Evolutionary conservation across 2,113 vertebrate species (phyloP).

Genomic region (Abramis brama): DNA sequence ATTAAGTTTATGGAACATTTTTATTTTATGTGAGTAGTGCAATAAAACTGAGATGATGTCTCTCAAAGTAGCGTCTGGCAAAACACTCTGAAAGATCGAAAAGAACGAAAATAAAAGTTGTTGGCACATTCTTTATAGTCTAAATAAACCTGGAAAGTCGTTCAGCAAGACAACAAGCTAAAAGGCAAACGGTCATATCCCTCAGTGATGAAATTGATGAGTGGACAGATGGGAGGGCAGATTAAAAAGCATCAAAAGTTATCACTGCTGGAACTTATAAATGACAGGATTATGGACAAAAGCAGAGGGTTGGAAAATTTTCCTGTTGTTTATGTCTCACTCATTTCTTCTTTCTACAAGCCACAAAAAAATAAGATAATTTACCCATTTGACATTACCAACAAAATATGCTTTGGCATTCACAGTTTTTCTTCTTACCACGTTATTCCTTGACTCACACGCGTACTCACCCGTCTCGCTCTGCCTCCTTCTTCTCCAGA

Average conservation of each 20-base stretch:
- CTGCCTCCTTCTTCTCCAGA: constrained; percentile 88
- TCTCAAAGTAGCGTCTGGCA: not conserved
- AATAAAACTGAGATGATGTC: not conserved
- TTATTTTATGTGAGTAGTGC: not conserved
- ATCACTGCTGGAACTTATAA: constrained; percentile 4
- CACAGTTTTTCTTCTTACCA: not conserved
- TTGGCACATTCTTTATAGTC: not conserved
- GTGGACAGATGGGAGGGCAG: constrained; percentile 30
- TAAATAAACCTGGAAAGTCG: not conserved
- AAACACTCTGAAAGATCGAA: not conserved
- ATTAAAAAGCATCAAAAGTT: not conserved
- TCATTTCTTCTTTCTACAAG: constrained; percentile 10
- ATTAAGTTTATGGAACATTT: not conserved
- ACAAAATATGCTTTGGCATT: not conserved
- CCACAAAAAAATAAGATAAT: not conserved
- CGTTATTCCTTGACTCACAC: not conserved
- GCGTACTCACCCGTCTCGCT: constrained; percentile 81
- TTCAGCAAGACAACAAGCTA: not conserved
- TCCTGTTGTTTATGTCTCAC: constrained; percentile 19
- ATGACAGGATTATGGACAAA: constrained; percentile 21
- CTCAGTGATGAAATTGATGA: constrained; percentile 25
- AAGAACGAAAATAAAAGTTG: not conserved
- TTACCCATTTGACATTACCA: not conserved
- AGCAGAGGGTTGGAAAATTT: constrained; percentile 28
- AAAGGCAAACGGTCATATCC: not conserved